Conservation (phyloP, 2,888 invertebrate genomes). For the Pristionchus japonicus region DNA sequence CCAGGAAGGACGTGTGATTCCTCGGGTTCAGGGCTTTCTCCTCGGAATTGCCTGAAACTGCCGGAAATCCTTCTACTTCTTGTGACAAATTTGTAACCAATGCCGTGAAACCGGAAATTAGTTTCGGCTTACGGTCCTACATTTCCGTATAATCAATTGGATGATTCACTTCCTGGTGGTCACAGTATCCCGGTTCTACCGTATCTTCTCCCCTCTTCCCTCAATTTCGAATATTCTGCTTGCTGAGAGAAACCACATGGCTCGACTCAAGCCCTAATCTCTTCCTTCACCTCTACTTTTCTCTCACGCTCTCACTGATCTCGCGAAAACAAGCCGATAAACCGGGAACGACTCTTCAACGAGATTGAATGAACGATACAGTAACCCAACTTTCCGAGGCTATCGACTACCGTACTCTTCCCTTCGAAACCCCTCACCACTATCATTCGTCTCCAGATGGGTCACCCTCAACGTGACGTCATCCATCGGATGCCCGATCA, state of each 20-base stretch:
- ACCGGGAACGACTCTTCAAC: background rate
- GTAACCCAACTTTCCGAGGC: too few relatives aligned
- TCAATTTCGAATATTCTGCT: background rate
- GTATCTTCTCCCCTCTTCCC: background rate
- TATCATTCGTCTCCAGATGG: background rate
- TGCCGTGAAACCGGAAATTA: background rate
- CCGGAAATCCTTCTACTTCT: background rate
- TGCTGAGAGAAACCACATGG: background rate
- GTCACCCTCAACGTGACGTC: conserved; percentile 57
- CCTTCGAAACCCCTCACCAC: background rate
- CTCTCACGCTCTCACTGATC: background rate
- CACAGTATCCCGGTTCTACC: background rate
- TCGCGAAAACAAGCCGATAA: background rate
- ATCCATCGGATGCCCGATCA: conserved; percentile 66
- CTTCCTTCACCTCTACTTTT: background rate
- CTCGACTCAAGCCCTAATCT: background rate
- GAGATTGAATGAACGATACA: background rate
- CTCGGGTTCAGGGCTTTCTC: background rate
- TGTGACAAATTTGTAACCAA: too few relatives aligned
- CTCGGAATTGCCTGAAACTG: conserved; percentile 10
- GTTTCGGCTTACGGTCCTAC: background rate
- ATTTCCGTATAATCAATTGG: background rate
- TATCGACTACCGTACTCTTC: conserved; percentile 31
- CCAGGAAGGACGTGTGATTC: conserved; percentile 12
- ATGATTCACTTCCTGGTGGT: background rate